phyloP scores from a whole-genome alignment of 2,797 vertebrate species.

The Cercopithecus hamlyni region DNA sequence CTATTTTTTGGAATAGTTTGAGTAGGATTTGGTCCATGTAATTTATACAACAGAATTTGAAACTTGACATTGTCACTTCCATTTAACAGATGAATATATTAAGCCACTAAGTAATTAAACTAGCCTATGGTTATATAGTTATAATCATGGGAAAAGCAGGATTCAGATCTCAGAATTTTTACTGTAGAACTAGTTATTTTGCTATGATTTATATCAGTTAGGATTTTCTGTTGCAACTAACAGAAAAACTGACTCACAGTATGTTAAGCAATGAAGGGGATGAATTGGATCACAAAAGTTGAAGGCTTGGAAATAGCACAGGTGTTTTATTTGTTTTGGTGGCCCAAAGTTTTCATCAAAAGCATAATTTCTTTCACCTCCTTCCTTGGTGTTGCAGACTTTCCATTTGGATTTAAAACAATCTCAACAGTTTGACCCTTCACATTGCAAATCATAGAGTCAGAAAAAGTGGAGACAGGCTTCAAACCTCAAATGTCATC shows the following conservation, averaged over 20 bases:
- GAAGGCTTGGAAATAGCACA: neutral
- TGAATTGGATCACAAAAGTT: neutral
- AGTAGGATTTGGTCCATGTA: neutral
- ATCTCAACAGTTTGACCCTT: neutral
- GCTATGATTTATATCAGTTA: neutral
- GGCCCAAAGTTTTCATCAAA: neutral
- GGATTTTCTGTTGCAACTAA: neutral
- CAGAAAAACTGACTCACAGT: neutral
- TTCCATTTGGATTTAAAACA: neutral
- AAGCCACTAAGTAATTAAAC: neutral
- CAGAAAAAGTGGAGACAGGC: neutral
- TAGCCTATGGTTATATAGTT: neutral
- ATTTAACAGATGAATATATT: neutral
- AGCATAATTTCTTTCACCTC: neutral
- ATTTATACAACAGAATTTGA: neutral
- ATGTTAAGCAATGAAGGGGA: neutral
- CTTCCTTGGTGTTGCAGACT: neutral
- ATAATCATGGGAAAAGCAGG: neutral
- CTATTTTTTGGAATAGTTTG: neutral
- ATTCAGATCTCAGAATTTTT: slow-evolving; percentile 15
- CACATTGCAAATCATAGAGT: neutral
- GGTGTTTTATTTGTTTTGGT: neutral
- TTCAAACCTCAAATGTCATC: neutral
- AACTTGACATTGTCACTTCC: neutral
- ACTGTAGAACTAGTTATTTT: neutral